Base-by-base conservation (phyloP, 2,797 vertebrate genomes). In the Takifugu rubripes region DNA sequence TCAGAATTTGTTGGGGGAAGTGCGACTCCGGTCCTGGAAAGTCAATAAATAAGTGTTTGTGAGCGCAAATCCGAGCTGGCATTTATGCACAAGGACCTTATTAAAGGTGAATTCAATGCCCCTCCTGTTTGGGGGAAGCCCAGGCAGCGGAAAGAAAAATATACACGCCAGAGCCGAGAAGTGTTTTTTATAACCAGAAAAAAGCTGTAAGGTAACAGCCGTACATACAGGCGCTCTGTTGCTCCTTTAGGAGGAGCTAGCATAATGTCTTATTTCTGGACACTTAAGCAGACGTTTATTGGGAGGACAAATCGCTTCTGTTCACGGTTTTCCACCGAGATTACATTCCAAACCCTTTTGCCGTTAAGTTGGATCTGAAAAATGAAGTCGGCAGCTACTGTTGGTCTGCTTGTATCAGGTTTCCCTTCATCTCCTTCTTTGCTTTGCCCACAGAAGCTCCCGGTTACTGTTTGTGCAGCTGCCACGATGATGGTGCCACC, bases 401-500 rank as follows among this genome's bases (percentile, higher is more conserved):
- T 49, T 31, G 40, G 12, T 63, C 40, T 29, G 36, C 53, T 44
- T 46, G 49, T 49, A 31, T 55, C 56, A 60, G 52, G 54, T 61
- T 65, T 63, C 60, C 45, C 26, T 56, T 63, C 0, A 24, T 52
- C 49, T 40, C 17, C 16, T 25, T 56, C 42, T 53, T 58, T 61
- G 26, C 58, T 77, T 66, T 53, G 33, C 59, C 62, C 59, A 70
- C 52, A 53, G 33, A 70, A 21, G 45, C 61, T 73, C 15, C 9
- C 46, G 24, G 44, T 17, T 60, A 3, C 0, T 79, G 68, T 85
- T 81, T 78, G 53, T 54, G 63, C 75, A 82, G 77, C 78, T 82
- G 72, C 54, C 36, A 56, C 40, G 7, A 36, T 48, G 62, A 56
- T 63, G 49, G 51, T 61, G 26, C 61, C 59, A 72, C 44, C 56